These are phyloP conservation scores for Ips nitidus DNA, from an alignment of 1,140 invertebrate genomes.

Conservation along the genomic window DNA sequence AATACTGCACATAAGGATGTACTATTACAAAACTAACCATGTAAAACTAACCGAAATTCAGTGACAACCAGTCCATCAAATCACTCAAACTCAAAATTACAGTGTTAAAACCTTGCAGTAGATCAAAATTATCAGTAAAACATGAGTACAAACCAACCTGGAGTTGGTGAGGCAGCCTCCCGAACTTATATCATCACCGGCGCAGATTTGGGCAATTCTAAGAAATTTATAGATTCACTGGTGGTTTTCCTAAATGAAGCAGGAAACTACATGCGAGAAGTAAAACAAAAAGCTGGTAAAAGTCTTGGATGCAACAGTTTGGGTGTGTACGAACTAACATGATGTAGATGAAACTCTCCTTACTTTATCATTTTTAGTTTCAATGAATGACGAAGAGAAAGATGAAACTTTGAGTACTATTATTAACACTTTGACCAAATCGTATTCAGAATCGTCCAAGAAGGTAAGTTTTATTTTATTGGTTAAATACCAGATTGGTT, in stretches of 20 bases:
- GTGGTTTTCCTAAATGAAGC: conserved; percentile 19
- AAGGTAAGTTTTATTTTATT: neutral
- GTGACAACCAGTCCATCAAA: neutral
- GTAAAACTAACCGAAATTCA: no score
- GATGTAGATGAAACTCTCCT: neutral
- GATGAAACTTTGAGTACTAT: neutral
- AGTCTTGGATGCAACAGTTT: neutral
- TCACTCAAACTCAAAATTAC: neutral
- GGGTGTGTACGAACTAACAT: conserved; percentile 3
- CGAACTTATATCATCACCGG: neutral
- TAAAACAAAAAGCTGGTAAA: conserved; percentile 8
- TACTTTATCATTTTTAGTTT: conserved; percentile 7
- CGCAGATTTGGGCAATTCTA: neutral
- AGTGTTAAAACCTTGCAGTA: neutral
- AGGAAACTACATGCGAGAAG: conserved; percentile 5
- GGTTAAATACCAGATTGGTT: neutral
- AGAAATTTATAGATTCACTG: conserved; percentile 19
- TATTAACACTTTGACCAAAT: neutral
- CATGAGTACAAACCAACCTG: no score
- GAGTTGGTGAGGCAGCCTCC: no score
- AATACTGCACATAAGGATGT: no score
- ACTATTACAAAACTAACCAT: no score
- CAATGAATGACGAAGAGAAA: conserved; percentile 20
- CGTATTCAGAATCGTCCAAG: neutral
- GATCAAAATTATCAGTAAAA: neutral